Evolutionary conservation across 2,888 invertebrate genomes (phyloP).

Genomic region (Magallana nippona): DNA sequence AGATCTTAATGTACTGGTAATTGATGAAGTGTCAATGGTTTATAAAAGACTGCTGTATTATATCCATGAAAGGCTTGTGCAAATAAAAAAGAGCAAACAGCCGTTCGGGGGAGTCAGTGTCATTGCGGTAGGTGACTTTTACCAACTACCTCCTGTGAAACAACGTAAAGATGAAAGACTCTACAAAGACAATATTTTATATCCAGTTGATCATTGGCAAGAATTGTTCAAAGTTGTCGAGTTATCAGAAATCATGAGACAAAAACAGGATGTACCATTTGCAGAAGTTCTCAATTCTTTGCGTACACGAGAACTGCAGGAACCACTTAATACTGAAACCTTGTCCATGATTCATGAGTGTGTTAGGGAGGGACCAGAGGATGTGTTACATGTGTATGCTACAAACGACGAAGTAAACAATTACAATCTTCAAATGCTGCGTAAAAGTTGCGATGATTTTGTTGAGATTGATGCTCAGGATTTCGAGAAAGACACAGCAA

Average conservation of each 20-base stretch:
- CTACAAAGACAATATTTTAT: slow-evolving; percentile 13
- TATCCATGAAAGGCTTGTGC: slow-evolving; percentile 60
- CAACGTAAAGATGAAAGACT: slow-evolving; percentile 36
- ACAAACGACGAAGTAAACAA: slow-evolving; percentile 48
- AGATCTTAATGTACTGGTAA: slow-evolving; percentile 61
- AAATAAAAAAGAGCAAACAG: slow-evolving; percentile 20
- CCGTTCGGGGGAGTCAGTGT: slow-evolving; percentile 37
- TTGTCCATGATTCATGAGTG: slow-evolving; percentile 33
- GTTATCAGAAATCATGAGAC: slow-evolving; percentile 49
- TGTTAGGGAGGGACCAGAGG: slow-evolving; percentile 38
- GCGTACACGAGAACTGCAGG: slow-evolving; percentile 24
- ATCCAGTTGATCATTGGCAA: slow-evolving; percentile 45
- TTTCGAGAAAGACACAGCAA: slow-evolving; percentile 42
- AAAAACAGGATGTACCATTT: slow-evolving; percentile 40
- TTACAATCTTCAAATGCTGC: slow-evolving; percentile 42
- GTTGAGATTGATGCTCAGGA: slow-evolving; percentile 45
- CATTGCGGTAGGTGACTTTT: slow-evolving; percentile 50
- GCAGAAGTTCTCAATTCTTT: slow-evolving; percentile 41
- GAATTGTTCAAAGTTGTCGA: slow-evolving; percentile 46
- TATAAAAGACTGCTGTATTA: slow-evolving; percentile 62
- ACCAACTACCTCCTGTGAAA: slow-evolving; percentile 42
- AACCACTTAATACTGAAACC: background rate
- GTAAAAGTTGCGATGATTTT: slow-evolving; percentile 14
- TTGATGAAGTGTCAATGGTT: slow-evolving; percentile 77
- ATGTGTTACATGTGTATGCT: slow-evolving; percentile 48